These are phyloP conservation scores for Artibeus jamaicensis DNA, from an alignment of 2,797 vertebrate species.

Conservation along the genomic window DNA sequence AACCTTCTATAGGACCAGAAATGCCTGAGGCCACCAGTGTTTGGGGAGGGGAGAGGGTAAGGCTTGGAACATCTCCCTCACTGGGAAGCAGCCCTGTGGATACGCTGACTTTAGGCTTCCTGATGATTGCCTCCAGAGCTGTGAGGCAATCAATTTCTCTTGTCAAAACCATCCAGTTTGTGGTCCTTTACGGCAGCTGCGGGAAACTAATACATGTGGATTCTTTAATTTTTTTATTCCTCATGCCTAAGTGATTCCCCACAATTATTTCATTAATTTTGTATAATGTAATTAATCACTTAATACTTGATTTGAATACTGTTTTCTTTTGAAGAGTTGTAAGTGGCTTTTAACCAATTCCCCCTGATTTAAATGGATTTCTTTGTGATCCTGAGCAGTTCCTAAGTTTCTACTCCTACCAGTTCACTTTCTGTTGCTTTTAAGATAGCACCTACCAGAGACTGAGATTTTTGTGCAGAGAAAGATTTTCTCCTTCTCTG, in stretches of 20 bases:
- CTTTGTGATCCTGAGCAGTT: neutral
- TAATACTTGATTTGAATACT: neutral
- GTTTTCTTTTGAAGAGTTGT: neutral
- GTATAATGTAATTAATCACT: neutral
- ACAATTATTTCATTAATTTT: neutral
- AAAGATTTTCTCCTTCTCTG: neutral
- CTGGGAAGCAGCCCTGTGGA: fast-evolving
- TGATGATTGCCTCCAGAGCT: neutral
- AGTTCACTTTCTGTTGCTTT: neutral
- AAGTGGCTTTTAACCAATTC: neutral
- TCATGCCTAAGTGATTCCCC: neutral
- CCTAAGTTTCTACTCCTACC: neutral
- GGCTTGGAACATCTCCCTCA: neutral
- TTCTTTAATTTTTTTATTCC: neutral
- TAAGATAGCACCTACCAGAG: neutral
- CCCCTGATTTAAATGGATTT: neutral
- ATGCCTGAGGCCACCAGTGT: too few relatives aligned
- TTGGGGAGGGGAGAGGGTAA: neutral
- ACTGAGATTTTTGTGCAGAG: neutral
- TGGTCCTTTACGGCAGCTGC: neutral
- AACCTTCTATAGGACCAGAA: too few relatives aligned
- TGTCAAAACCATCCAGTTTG: neutral
- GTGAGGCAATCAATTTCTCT: neutral
- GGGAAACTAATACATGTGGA: neutral
- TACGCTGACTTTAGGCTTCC: neutral